These are phyloP conservation scores for Panulirus ornatus DNA, from an alignment of 1,140 invertebrate species.

Conservation along the genomic window DNA sequence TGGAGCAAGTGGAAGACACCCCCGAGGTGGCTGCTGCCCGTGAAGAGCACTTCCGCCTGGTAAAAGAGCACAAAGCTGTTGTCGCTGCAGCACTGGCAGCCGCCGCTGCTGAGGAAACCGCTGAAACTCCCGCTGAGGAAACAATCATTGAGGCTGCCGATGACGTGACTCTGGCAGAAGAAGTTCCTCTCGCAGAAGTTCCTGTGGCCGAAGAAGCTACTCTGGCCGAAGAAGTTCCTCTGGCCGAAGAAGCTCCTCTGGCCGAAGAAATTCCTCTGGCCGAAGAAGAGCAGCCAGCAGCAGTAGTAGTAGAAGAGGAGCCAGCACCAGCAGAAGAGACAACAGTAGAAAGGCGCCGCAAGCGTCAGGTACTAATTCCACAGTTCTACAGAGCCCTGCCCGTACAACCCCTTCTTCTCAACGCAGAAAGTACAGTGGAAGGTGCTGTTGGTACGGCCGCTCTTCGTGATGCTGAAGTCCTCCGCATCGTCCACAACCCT, in stretches of 20 bases:
- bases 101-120: not conserved
- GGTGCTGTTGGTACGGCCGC: not conserved
- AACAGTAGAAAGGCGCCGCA: not conserved
- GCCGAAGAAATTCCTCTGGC: too few species aligned
- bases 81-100: constrained; percentile 30
- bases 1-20: constrained; percentile 19
- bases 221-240: too few species aligned
- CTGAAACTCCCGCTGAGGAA: not conserved
- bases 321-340: constrained; percentile 2
- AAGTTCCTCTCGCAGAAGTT: not conserved
- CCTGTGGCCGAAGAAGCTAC: too few species aligned
- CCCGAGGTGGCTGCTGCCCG: constrained; percentile 57
- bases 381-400: constrained; percentile 41
- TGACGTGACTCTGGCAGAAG: not conserved
- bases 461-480: constrained; percentile 77
- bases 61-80: constrained; percentile 52
- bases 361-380: not conserved
- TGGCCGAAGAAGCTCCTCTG: too few species aligned
- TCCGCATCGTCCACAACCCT: constrained; percentile 78
- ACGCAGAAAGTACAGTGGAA: not conserved
- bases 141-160: not conserved
- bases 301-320: too few species aligned
- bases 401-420: not conserved
- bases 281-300: too few species aligned
- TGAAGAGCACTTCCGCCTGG: constrained; percentile 50